These are phyloP conservation scores for Oryzias curvinotus DNA, from an alignment of 2,113 vertebrate genomes.

Conservation along the genomic window DNA sequence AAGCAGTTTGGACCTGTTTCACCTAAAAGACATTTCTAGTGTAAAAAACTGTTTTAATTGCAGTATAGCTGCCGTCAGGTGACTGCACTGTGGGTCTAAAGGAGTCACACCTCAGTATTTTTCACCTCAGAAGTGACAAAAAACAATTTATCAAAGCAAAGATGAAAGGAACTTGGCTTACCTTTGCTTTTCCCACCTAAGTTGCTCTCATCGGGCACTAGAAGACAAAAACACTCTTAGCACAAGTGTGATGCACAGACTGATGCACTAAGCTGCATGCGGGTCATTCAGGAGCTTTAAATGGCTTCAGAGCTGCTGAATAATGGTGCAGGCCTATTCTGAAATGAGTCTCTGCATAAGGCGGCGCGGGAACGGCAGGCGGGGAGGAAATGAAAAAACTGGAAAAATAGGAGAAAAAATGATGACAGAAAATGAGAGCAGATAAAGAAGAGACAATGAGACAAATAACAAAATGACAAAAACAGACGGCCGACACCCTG, in stretches of 20 bases:
- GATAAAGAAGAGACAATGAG: slow-evolving; percentile 50
- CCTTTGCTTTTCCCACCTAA: slow-evolving; percentile 70
- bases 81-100: no score
- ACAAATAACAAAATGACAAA: slow-evolving; percentile 47
- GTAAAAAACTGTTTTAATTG: no score
- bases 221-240: slow-evolving; percentile 28
- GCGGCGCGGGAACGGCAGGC: slow-evolving; percentile 1
- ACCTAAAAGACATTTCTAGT: no score
- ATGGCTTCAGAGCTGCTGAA: slow-evolving; percentile 16
- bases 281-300: not conserved
- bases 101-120: no score
- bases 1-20: no score
- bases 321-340: slow-evolving; percentile 8
- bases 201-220: slow-evolving; percentile 92
- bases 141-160: no score
- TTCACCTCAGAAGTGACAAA: no score
- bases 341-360: slow-evolving; percentile 32
- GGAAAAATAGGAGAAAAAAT: slow-evolving; percentile 39
- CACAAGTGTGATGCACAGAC: not conserved
- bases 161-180: slow-evolving; percentile 24
- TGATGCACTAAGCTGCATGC: not conserved
- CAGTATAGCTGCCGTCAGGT: no score
- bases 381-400: slow-evolving; percentile 57
- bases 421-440: slow-evolving; percentile 37
- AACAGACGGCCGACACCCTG: slow-evolving; percentile 1